A percentile compares a stretch with the other conserved stretches of the same genome.
These are phyloP conservation scores for Gryon sp. DNA, from an alignment of 1,140 invertebrate genomes.

Conservation along the genomic window DNA sequence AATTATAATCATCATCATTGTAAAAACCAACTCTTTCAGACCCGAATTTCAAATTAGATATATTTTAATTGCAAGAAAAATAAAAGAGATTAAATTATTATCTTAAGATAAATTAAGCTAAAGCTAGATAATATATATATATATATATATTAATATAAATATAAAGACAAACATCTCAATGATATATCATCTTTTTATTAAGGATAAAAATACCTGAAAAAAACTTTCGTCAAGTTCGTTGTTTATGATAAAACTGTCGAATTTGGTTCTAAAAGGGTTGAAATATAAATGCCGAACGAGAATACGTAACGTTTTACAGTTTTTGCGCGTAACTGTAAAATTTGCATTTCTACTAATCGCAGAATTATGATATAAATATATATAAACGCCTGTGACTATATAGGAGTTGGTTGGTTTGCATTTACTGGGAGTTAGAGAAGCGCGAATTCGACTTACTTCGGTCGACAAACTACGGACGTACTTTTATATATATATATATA, in stretches of 20 bases:
- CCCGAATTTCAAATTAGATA: background rate
- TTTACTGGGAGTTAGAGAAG: conserved; percentile 7
- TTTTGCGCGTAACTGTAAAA: no score
- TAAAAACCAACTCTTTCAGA: background rate
- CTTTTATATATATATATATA: no score
- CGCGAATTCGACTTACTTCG: background rate
- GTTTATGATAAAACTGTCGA: background rate
- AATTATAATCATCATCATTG: no score
- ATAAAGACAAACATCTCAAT: background rate
- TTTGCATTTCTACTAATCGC: no score
- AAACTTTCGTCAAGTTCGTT: background rate
- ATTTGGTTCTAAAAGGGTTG: background rate
- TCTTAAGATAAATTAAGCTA: background rate
- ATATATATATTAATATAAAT: background rate
- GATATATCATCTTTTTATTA: no score
- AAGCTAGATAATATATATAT: background rate
- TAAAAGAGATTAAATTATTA: background rate
- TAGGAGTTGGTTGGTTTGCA: conserved; percentile 24
- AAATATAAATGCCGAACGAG: background rate
- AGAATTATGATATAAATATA: no score
- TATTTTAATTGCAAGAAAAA: no score
- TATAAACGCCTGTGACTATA: conserved; percentile 9
- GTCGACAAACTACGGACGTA: background rate
- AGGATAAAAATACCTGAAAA: background rate
- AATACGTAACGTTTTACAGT: no score